A percentile compares a stretch with the other conserved stretches of the same genome.
Conservation (phyloP, 2,888 invertebrate genomes). For the Microctonus hyperodae region DNA sequence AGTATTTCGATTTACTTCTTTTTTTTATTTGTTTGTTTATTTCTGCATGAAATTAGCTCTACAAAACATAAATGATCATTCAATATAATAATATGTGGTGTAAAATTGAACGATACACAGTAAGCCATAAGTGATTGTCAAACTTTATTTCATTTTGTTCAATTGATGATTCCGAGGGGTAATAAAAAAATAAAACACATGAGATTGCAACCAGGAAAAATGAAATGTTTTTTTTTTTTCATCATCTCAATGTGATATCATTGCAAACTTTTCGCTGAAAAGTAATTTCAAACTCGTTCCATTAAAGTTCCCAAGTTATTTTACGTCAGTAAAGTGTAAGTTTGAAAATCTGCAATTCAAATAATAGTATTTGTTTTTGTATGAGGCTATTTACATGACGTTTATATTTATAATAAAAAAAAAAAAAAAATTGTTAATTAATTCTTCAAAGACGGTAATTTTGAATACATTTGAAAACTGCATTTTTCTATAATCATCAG, state of each 20-base stretch:
- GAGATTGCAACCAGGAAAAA: not conserved
- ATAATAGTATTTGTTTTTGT: conserved; percentile 32
- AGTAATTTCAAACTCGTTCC: no score
- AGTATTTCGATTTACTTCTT: not conserved
- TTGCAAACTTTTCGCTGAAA: no score
- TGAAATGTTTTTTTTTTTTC: not conserved
- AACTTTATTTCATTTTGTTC: not conserved
- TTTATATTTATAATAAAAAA: not conserved
- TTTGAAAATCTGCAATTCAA: conserved; percentile 34
- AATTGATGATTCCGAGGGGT: not conserved
- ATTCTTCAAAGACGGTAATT: not conserved
- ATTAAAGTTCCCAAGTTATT: conserved; percentile 34
- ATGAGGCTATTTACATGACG: conserved; percentile 39
- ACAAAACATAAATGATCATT: no score
- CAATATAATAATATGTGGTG: no score
- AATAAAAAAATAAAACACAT: no score
- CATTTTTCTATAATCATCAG: not conserved
- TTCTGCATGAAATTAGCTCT: no score
- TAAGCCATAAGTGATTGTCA: no score
- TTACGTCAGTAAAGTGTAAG: conserved; percentile 34
- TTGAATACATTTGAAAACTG: not conserved
- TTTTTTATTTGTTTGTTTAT: no score
- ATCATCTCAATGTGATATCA: not conserved
- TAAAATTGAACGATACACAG: no score
- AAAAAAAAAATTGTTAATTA: not conserved